Conservation (phyloP, 1,140 invertebrate genomes). For the Brachionus manjavacas region DNA sequence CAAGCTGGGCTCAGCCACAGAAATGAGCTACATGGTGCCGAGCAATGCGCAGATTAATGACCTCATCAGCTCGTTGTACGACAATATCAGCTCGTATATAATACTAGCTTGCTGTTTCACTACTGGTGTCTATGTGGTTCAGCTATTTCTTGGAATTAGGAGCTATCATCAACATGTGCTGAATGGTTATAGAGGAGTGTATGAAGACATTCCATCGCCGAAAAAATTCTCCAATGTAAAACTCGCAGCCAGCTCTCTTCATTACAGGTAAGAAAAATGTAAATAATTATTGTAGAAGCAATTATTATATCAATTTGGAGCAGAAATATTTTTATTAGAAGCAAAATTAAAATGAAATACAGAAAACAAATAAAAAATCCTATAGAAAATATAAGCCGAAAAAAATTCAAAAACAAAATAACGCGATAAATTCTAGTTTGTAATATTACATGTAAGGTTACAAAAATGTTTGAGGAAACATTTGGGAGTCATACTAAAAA, state of each 20-base stretch:
- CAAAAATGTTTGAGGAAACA: too few species aligned
- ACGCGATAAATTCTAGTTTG: too few species aligned
- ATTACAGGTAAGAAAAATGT: constrained; percentile 27
- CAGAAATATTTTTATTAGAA: too few species aligned
- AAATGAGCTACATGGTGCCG: background rate
- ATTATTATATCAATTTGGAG: too few species aligned
- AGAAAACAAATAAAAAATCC: too few species aligned
- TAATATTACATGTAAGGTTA: too few species aligned
- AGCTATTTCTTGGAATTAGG: constrained; percentile 16
- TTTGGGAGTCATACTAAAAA: too few species aligned
- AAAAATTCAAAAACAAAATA: too few species aligned
- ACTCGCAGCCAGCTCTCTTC: constrained; percentile 11
- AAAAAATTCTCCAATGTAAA: constrained; percentile 38
- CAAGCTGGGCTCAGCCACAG: constrained; percentile 6
- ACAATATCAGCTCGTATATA: constrained; percentile 13
- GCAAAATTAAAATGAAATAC: too few species aligned
- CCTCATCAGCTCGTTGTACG: constrained; percentile 6
- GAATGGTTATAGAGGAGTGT: constrained; percentile 1
- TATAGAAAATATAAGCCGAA: too few species aligned
- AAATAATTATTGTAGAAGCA: too few species aligned
- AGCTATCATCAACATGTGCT: constrained; percentile 38
- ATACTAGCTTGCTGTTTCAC: constrained; percentile 19
- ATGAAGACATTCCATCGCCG: constrained; percentile 30
- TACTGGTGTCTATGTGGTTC: background rate
- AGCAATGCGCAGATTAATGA: constrained; percentile 5